Percentiles rank a stretch among this genome's conserved stretches.
Evolutionary conservation across 2,113 vertebrate species (phyloP).

Genomic region (Aythya baeri): DNA sequence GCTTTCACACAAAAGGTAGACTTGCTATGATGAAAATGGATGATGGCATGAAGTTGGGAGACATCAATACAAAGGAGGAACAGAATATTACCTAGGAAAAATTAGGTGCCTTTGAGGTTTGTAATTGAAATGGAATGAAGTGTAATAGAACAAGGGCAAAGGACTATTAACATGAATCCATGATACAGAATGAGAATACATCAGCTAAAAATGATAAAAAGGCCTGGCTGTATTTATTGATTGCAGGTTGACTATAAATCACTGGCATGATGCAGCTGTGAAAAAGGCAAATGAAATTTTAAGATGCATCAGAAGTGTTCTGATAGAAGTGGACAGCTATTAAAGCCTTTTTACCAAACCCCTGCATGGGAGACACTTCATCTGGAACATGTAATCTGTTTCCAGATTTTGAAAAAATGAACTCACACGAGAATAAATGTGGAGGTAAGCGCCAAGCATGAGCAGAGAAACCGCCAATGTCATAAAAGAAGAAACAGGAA

Average conservation of each 20-base stretch:
- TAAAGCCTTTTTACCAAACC: neutral
- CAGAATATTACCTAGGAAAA: conserved; percentile 30
- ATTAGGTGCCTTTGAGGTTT: conserved; percentile 40
- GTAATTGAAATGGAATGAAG: conserved; percentile 55
- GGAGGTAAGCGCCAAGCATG: neutral
- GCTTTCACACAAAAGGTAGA: neutral
- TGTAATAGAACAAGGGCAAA: conserved; percentile 43
- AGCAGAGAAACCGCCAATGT: neutral
- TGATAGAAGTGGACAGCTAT: neutral
- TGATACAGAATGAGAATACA: neutral
- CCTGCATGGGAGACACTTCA: neutral
- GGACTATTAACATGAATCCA: conserved; percentile 37
- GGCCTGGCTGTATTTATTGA: conserved; percentile 22
- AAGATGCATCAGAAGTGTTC: neutral
- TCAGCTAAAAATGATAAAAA: conserved; percentile 44
- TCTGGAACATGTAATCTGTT: neutral
- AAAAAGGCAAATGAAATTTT: conserved; percentile 39
- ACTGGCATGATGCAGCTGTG: neutral
- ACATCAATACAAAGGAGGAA: conserved; percentile 44
- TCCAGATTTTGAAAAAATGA: neutral
- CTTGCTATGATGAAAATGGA: conserved; percentile 16
- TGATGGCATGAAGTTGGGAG: neutral
- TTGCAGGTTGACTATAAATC: conserved; percentile 47
- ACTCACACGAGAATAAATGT: neutral
- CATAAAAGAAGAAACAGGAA: neutral